Conservation (phyloP, 2,113 vertebrate species). For the Seriola rivoliana region DNA sequence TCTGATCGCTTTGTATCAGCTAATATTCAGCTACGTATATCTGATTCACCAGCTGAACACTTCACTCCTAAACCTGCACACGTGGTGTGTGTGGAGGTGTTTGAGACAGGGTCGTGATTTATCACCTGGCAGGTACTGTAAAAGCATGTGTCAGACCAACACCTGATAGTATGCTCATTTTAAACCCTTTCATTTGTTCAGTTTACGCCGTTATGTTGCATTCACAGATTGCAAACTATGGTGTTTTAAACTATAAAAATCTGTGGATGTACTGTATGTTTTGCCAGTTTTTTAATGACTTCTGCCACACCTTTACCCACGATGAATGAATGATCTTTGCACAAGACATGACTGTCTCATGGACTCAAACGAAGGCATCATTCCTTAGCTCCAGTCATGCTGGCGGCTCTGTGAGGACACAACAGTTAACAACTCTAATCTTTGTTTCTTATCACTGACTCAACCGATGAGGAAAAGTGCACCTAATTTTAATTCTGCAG, state of each 20-base stretch:
- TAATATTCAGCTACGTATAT: not conserved
- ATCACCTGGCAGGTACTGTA: not conserved
- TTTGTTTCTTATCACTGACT: not conserved
- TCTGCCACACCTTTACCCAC: no score
- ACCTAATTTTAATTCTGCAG: no score
- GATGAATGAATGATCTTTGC: no score
- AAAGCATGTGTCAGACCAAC: not conserved
- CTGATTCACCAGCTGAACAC: not conserved
- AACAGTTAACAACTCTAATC: not conserved
- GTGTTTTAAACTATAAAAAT: no score
- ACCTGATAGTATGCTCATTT: not conserved
- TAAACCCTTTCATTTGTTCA: not conserved
- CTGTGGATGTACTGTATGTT: not conserved
- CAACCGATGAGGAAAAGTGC: not conserved
- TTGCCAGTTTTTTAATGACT: no score
- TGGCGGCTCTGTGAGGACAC: no score
- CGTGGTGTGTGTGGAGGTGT: not conserved
- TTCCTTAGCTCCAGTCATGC: no score
- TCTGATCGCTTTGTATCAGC: not conserved
- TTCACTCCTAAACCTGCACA: not conserved
- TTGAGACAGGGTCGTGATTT: not conserved
- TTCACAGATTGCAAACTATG: not conserved
- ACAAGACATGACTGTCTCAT: no score
- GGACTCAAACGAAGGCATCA: not conserved
- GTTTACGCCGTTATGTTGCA: not conserved